Evolutionary conservation across 1,140 invertebrate genomes (phyloP).

Genomic region (Nebria ingens): DNA sequence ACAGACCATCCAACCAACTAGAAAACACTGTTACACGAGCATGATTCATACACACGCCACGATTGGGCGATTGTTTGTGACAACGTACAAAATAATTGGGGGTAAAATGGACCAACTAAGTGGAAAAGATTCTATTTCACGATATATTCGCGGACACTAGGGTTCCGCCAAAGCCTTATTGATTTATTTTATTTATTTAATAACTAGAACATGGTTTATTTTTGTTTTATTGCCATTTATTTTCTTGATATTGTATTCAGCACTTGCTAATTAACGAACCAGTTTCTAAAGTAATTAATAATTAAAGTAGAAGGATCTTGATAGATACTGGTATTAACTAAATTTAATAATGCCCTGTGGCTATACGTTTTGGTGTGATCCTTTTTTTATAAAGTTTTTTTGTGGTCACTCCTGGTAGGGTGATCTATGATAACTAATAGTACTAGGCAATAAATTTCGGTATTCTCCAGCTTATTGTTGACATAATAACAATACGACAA

Average conservation of each 20-base stretch:
- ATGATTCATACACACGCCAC: neutral
- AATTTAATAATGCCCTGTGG: too few species aligned
- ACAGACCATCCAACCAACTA: slow-evolving; percentile 12
- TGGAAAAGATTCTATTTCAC: slow-evolving; percentile 1
- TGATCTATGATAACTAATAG: too few species aligned
- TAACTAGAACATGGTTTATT: neutral
- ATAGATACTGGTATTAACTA: too few species aligned
- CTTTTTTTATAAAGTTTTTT: too few species aligned
- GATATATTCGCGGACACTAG: neutral
- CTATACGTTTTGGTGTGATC: too few species aligned
- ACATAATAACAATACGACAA: too few species aligned
- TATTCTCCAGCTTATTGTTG: too few species aligned
- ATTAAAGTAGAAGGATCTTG: too few species aligned
- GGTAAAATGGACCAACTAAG: slow-evolving; percentile 6
- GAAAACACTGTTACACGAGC: neutral
- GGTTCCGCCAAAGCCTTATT: neutral
- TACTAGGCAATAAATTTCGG: too few species aligned
- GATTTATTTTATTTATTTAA: neutral
- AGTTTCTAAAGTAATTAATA: too few species aligned
- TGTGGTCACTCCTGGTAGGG: too few species aligned
- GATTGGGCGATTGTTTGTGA: neutral
- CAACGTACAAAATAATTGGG: slow-evolving; percentile 9
- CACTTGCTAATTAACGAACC: neutral
- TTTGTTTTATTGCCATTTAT: neutral
- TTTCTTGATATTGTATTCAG: neutral